Evolutionary conservation across 2,888 invertebrate species (phyloP).

Genomic region (Troides helena): DNA sequence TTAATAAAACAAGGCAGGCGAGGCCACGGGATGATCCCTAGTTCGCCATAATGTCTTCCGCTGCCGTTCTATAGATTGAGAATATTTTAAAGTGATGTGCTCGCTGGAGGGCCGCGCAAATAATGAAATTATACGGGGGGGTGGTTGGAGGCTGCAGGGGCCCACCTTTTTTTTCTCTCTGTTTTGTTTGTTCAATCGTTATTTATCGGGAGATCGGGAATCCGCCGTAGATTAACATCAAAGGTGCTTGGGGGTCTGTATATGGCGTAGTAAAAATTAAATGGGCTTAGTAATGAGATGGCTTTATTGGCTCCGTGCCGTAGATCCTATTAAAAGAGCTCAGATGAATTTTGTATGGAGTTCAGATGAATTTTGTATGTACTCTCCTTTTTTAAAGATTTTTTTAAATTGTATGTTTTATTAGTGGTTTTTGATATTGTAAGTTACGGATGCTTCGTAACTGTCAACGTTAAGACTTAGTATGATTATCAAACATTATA

Average conservation of each 20-base stretch:
- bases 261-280: conserved; percentile 63
- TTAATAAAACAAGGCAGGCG: conserved; percentile 4
- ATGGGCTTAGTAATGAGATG: conserved; percentile 48
- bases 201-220: conserved; percentile 69
- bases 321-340: background rate
- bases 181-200: conserved; percentile 68
- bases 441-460: too few species aligned
- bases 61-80: conserved; percentile 37
- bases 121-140: conserved; percentile 62
- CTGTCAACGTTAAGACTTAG: too few species aligned
- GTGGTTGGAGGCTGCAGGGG: conserved; percentile 36
- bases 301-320: conserved; percentile 34
- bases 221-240: conserved; percentile 68
- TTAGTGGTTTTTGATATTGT: too few species aligned
- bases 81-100: conserved; percentile 44
- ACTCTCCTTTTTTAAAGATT: too few species aligned
- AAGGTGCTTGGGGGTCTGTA: conserved; percentile 49
- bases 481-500: too few species aligned
- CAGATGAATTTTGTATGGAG: too few species aligned
- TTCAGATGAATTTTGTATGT: too few species aligned
- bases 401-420: too few species aligned
- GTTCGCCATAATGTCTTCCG: conserved; percentile 28
- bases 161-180: conserved; percentile 47
- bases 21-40: conserved; percentile 9
- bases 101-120: conserved; percentile 48